phyloP scores from a whole-genome alignment of 2,797 vertebrate species.

The Acanthurus lineatus region DNA sequence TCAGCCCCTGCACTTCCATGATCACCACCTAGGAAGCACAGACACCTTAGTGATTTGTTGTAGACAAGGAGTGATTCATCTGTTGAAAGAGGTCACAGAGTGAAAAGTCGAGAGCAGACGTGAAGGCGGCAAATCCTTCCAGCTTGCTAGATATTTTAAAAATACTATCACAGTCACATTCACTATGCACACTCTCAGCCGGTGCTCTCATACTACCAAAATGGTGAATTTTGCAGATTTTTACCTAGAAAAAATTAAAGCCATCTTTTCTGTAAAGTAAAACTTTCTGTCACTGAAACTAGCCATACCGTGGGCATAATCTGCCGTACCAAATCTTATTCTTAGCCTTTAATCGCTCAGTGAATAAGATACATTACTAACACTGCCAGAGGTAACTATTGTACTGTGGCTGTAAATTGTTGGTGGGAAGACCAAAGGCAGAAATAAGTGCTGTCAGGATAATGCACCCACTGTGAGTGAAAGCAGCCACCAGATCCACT shows the following conservation, averaged over 20 bases:
- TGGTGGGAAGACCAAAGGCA: conserved; percentile 30
- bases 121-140: conserved; percentile 26
- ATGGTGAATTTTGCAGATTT: conserved; percentile 17
- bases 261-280: conserved; percentile 16
- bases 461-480: conserved; percentile 14
- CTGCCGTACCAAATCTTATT: conserved; percentile 39
- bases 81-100: conserved; percentile 20
- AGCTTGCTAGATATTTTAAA: conserved; percentile 28
- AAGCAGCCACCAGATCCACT: conserved; percentile 8
- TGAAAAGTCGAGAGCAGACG: conserved; percentile 21
- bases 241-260: conserved; percentile 29
- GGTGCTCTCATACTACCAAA: not conserved
- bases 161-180: conserved; percentile 19
- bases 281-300: conserved; percentile 26
- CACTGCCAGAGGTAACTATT: conserved; percentile 25
- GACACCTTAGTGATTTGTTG: conserved; percentile 47
- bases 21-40: conserved; percentile 92
- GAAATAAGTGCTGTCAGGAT: conserved; percentile 36
- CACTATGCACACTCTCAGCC: conserved; percentile 16
- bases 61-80: conserved; percentile 53
- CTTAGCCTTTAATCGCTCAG: conserved; percentile 36
- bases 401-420: conserved; percentile 48
- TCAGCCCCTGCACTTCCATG: conserved; percentile 98
- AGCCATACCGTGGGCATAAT: conserved; percentile 32
- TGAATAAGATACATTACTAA: conserved; percentile 35